Evolutionary conservation across 2,888 invertebrate species (phyloP), one percentile per base, ranked within the genome.

Genomic region (Eilema griseolum): DNA sequence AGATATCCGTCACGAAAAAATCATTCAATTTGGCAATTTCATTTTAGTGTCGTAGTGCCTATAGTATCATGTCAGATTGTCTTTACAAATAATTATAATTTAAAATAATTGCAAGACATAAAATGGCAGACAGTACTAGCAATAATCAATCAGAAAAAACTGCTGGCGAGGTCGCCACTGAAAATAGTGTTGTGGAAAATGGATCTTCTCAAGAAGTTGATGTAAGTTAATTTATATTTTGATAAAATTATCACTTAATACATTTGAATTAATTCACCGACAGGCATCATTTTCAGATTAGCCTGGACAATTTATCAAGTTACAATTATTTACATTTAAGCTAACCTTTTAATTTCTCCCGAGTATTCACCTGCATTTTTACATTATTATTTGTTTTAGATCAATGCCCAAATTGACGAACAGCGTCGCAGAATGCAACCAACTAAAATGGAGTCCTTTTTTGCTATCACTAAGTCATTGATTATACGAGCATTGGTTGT

Each of bases 401-500:
- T 95, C 75, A 93, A 94, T 87, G 92, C 92, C 74, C 88, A 95
- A 82, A 92, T 92, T 74, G 95, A 93, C 72, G 95, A 92, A 78
- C 90, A 93, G 79, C 88, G 93, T 52, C 92, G 86, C 62, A 90
- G 90, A 79, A 93, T 92, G 92, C 97, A 96, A 85, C 97, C 97
- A 31, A 93, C 96, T 14, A 96, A 96, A 90, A 89, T 97, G 93
- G 98, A 98, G 89, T 97, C 98, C 7, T 98, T 98, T 88, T 97
- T 98, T 89, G 97, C 98, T 0, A 96, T 99, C 74, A 96, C 97
- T 11, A 99, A 99, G 92, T 98, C 98, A 1, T 94, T 99, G 71
- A 97, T 99, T 63, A 96, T 99, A 68, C 96, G 99, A 83, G 98
- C 98, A 73, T 93, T 99, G 70, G 97, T 99, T 77, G 98, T 99